Evolutionary conservation across 2,888 invertebrate species (phyloP).

Genomic region (Linyphia triangularis): DNA sequence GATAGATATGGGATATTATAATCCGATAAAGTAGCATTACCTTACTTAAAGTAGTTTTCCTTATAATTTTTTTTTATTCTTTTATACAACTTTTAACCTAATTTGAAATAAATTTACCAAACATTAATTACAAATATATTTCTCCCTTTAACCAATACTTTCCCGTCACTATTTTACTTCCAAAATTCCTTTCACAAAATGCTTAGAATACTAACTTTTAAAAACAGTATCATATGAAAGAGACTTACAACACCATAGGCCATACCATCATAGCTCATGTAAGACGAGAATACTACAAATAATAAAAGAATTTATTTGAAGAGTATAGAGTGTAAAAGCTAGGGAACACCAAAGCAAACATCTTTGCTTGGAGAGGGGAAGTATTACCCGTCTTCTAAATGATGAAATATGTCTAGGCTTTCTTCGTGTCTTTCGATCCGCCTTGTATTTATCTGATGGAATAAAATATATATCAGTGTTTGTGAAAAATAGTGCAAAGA

Average conservation of each 20-base stretch:
- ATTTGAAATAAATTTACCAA: no score
- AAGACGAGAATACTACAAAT: neutral
- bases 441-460: neutral
- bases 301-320: constrained; percentile 4
- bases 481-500: neutral
- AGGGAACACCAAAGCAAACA: constrained; percentile 38
- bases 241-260: neutral
- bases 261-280: neutral
- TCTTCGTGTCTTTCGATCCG: neutral
- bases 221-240: neutral
- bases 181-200: no score
- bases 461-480: neutral
- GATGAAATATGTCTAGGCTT: constrained; percentile 9
- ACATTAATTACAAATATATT: no score
- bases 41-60: no score
- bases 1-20: no score
- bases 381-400: constrained; percentile 9
- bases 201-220: no score
- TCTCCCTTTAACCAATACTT: no score
- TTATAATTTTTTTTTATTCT: no score
- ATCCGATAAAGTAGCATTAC: no score
- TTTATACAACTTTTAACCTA: no score
- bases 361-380: constrained; percentile 3
- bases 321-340: constrained; percentile 11
- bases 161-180: no score